phyloP scores from a whole-genome alignment of 2,113 vertebrate species.

The Fulica atra region DNA sequence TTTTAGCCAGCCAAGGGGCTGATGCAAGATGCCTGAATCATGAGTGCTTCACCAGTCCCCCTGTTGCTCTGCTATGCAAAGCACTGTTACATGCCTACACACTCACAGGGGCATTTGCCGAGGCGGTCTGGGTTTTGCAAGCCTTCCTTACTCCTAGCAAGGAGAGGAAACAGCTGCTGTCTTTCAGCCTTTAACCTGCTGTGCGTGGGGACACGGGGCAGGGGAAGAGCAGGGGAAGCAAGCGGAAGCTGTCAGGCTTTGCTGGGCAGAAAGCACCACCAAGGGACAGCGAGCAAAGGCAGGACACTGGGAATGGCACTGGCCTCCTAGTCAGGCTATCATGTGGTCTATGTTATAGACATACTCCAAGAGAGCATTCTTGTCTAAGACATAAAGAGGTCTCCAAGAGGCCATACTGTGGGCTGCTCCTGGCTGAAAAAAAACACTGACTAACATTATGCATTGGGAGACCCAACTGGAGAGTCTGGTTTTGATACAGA shows the following conservation, averaged over 20 bases:
- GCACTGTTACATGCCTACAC: background rate
- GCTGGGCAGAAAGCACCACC: background rate
- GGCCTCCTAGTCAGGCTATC: background rate
- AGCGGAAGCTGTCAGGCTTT: background rate
- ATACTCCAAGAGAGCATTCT: background rate
- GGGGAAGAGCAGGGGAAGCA: background rate
- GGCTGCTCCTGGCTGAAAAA: background rate
- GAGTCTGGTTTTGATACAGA: background rate
- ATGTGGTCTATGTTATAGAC: background rate
- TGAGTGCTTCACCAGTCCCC: rapidly evolving
- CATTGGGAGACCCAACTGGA: background rate
- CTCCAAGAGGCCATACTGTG: background rate
- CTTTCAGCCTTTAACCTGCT: background rate
- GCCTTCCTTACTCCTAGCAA: rapidly evolving
- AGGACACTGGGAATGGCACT: background rate
- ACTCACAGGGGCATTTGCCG: background rate
- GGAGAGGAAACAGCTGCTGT: background rate
- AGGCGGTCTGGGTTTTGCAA: background rate
- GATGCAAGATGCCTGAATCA: background rate
- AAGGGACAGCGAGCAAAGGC: rapidly evolving
- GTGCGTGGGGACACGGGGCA: background rate
- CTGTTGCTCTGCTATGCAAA: background rate
- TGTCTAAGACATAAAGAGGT: background rate
- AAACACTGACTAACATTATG: rapidly evolving
- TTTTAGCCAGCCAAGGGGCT: background rate